Base-by-base conservation (phyloP, 2,797 vertebrate species). In the Triplophysa bombifrons region DNA sequence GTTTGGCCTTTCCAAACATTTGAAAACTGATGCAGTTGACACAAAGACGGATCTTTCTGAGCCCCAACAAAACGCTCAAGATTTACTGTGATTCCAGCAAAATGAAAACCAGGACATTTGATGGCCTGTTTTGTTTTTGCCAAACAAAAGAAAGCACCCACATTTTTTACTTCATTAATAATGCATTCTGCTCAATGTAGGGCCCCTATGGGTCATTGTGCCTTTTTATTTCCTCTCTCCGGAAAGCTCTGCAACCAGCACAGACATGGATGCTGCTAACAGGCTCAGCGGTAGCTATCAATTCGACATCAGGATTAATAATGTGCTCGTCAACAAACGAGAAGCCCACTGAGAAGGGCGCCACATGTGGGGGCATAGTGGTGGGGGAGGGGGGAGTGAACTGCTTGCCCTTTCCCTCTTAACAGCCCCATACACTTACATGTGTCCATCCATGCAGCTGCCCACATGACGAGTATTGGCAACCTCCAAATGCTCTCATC, bases 271-370 rank as follows among this genome's bases (percentile, higher is more conserved):
- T 69, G 58, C 46, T 82, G 48, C 76, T 78, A 71, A 86, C 63
- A 77, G 50, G 58, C 78, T 51, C 76, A 63, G 84, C 34, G 48
- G 78, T 72, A 44, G 78, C 64, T 79, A 84, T 84, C 76, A 81
- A 58, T 65, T 82, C 67, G 46, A 83, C 84, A 85, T 85, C 78
- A 60, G 83, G 81, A 82, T 87, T 85, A 78, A 88, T 86, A 87
- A 88, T 84, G 82, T 72, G 22, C 34, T 72, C 13, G 84, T 90
- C 78, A 88, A 84, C 86, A 87, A 88, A 72, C 80, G 74, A 87
- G 72, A 38, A 75, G 46, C 55, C 63, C 64, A 61, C 53, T 76
- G 82, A 53, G 55, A 27, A 69, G 51, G 41, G 27, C 76, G 2
- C 58, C 22, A 56, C 72, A 72, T 78, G 73, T 27, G 67, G 76